Evolutionary conservation across 2,797 vertebrate genomes (phyloP).

Genomic region (Allobates femoralis): DNA sequence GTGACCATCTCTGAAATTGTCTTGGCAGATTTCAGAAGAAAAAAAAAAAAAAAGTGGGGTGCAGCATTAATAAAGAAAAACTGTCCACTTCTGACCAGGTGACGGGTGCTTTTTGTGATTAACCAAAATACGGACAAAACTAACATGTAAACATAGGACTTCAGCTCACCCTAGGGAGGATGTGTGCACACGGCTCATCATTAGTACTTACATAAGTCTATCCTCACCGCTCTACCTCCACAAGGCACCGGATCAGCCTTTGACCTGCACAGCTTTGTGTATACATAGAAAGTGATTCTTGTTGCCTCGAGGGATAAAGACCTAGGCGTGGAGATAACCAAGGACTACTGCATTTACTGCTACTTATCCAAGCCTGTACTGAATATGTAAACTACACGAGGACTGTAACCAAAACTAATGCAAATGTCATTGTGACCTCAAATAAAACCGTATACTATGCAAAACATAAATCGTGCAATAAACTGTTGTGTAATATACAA

Average conservation of each 20-base stretch:
- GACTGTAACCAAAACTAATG: not conserved
- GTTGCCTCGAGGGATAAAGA: conserved; percentile 12
- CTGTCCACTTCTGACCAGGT: no score
- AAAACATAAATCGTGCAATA: not conserved
- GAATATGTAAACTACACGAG: not conserved
- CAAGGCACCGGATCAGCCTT: not conserved
- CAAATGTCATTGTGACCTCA: not conserved
- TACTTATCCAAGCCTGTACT: not conserved
- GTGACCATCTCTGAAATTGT: no score
- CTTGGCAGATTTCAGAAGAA: no score
- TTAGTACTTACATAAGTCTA: not conserved
- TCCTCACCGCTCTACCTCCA: not conserved
- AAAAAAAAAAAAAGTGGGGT: no score
- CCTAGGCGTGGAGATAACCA: not conserved
- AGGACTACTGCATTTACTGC: not conserved
- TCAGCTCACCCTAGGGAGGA: not conserved
- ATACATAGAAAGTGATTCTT: not conserved
- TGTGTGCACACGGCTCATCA: not conserved
- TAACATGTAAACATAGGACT: not conserved
- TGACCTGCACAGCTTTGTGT: conserved; percentile 4
- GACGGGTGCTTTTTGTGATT: not conserved
- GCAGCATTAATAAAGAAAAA: no score
- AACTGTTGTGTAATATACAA: not conserved
- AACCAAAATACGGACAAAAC: not conserved
- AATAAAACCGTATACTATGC: conserved; percentile 1